Evolutionary conservation across 2,113 vertebrate species (phyloP), one percentile per base, ranked within the genome.

Genomic region (Aegypius monachus): DNA sequence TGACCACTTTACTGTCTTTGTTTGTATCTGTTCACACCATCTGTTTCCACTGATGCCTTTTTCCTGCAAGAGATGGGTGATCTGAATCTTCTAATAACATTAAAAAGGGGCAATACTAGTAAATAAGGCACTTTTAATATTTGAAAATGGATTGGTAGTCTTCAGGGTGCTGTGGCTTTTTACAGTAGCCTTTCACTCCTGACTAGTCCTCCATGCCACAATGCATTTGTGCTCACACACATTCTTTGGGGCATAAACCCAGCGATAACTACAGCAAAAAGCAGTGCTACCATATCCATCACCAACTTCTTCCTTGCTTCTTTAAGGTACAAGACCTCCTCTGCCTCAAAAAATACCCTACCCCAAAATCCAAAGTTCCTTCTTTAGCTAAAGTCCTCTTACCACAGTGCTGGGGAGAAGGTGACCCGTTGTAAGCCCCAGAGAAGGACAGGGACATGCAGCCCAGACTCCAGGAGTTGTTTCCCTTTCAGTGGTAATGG

Each of bases 201-300:
- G 13, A 36, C 43, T 19, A 29, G 13, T 16, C 10, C n/a, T 40
- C 52, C 22, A 16, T 13, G 26, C 9, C 56, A 55, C 47, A 27
- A 27, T 0, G 9, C 26, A 21, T 45, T 48, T 36, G 45, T 11
- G 38, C 13, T 52, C 9, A 34, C 0, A 0, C 3, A 3, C 13
- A 25, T 21, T 61, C 48, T 58, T 84, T 47, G 22, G 27, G 36
- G 42, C 55, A 45, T 11, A 81, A 62, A 45, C 21, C 45, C 20
- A 50, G 48, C 4, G 0, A 11, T 22, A 36, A 45, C 19, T 11
- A 34, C 6, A 68, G 32, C 19, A 48, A 48, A 56, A 85, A 40
- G 12, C 5, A 67, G 29, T 3, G 38, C 55, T 59, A 20, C n/a
- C 6, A 1, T 4, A 89, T 10, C 52, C 40, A 55, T 10, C 63